Evolutionary conservation across 2,888 invertebrate genomes (phyloP), one percentile per base, ranked within the genome.

Genomic region (Eupsilia transversa): DNA sequence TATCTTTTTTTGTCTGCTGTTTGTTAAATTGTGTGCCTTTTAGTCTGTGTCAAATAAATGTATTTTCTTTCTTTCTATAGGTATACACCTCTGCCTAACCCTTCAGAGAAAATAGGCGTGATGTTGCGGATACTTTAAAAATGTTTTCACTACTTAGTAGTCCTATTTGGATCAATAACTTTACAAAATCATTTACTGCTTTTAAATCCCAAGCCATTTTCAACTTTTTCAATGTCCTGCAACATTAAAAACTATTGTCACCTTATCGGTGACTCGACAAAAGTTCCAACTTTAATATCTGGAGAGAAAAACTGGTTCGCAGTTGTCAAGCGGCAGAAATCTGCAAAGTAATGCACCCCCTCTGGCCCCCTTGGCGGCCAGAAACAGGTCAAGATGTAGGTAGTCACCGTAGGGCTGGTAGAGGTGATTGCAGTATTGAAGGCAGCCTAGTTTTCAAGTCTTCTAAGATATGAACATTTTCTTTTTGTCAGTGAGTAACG

Each of bases 351-450:
- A 93, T 93, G 90, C 92, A 54, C 46, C 54, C 35, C 35, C 52
- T 49, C 20, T 5, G 23, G 59, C 56, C 54, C 20, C 59, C 61
- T 30, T 52, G 65, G 12, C 87, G 88, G 87, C 88, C 88, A 90
- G 89, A 94, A 95, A 89, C 92, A 89, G 94, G 94, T 94, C 94
- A 94, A 94, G 94, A 92, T 91, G 92, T 57, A 75, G 67, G 75
- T 30, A 88, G 89, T 85, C n/a, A 85, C 14, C 33, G 20, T 46
- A 69, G 71, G 65, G 83, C 49, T 76, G 56, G n/a, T 41, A 54
- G n/a, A 23, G 63, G 14, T 67, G 60, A 78, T 69, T 70, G 67
- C 64, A 56, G 68, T 68, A 79, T 79, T 75, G 38, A 74, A 70
- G 30, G 30, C 27, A 59, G 20, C 52, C 74, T 59, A 68, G 38